Evolutionary conservation across 2,797 vertebrate genomes (phyloP), one percentile per base, ranked within the genome.

Genomic region (Platyrinchus mystaceus): DNA sequence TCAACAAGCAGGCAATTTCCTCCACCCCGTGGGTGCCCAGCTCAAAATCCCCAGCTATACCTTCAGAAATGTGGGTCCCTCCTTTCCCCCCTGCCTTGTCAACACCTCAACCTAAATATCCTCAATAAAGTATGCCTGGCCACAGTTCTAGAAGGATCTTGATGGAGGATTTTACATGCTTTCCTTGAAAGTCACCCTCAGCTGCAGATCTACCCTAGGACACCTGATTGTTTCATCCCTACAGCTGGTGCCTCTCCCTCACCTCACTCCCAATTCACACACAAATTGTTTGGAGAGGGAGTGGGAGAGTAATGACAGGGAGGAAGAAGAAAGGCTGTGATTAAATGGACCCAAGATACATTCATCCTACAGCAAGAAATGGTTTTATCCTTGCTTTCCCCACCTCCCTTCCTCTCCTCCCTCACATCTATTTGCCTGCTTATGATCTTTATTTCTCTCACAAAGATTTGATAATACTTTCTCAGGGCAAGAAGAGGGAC

Each of bases 1-100:
- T 30, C 11, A 1, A 27, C 49, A 46, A 82, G 44, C 37, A 58
- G 37, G 27, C 6, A 6, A 84, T 20, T 84, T 74, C 49, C 71
- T 66, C 34, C 64, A 14, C 13, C 22, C 41, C 63, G 32, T 0
- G 0, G 41, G 27, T 55, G 59, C 66, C 49, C 46, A 24, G 4
- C 23, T 36, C 53, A 9, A 32, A 59, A 10, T 46, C 49, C 53
- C 24, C 49, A n/a, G 43, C 59, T 26, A 36, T 4, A 43, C 62
- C 39, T 39, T 59, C 90, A 59, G 47, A 44, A 66, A 0, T 0
- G 2, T 26, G 32, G 41, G 47, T 67, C 28, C 8, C 36, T 74
- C 30, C 46, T 46, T 55, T 14, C 5, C 9, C 3, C 8, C 1
- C 52, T 70, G 55, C 63, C 47, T 44, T 37, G 21, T 21, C 63